Percentiles rank a stretch among this genome's conserved stretches.
These are phyloP conservation scores for Iselma pallidipennis DNA, from an alignment of 2,888 invertebrate genomes.

Conservation along the genomic window DNA sequence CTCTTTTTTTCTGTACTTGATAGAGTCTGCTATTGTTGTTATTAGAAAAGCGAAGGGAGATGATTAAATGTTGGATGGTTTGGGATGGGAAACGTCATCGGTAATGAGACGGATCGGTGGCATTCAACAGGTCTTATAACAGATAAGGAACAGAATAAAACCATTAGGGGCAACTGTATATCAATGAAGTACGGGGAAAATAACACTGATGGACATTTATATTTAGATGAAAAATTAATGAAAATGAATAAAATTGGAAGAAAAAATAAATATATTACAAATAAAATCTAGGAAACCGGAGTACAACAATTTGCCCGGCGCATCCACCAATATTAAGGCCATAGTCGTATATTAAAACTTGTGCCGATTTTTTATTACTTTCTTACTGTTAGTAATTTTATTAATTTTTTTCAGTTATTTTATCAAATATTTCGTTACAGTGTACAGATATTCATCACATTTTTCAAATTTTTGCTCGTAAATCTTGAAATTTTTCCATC, in stretches of 20 bases:
- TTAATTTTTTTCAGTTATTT: background rate
- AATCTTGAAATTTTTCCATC: no score
- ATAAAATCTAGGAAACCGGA: no score
- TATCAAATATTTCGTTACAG: background rate
- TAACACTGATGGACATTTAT: no score
- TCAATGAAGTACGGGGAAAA: no score
- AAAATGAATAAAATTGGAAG: no score
- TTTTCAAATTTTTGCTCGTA: no score
- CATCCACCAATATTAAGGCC: background rate
- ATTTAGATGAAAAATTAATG: no score
- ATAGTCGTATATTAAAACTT: background rate
- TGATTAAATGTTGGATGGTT: conserved; percentile 13
- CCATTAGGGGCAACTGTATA: conserved; percentile 8
- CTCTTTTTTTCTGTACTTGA: background rate
- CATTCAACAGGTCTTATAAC: conserved; percentile 14
- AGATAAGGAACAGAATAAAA: background rate
- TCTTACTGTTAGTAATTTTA: no score
- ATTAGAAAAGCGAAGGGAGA: background rate
- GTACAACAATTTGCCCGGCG: background rate
- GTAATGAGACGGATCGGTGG: conserved; percentile 7
- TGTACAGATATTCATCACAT: no score
- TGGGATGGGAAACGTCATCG: background rate
- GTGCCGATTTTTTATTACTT: no score
- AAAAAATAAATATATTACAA: no score
- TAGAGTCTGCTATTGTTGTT: background rate